Evolutionary conservation across 1,140 invertebrate genomes (phyloP).

Genomic region (Schlechtendalia chinensis): DNA sequence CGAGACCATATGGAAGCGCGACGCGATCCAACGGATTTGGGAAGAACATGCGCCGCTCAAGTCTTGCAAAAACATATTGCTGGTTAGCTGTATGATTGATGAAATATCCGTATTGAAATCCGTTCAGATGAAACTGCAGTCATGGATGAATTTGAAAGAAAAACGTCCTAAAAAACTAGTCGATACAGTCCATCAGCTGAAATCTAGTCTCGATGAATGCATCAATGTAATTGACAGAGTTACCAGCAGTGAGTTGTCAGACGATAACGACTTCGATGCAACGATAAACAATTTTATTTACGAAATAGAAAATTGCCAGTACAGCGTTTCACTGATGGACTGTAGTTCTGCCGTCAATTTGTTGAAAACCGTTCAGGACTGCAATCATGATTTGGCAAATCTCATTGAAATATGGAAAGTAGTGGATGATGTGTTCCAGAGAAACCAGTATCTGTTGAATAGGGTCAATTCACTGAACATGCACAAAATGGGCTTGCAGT

Average conservation of each 20-base stretch:
- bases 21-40: background rate
- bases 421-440: background rate
- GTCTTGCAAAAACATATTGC: background rate
- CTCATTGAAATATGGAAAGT: background rate
- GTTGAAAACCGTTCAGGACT: background rate
- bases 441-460: conserved; percentile 12
- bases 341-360: background rate
- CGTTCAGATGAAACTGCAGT: background rate
- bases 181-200: background rate
- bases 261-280: background rate
- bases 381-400: background rate
- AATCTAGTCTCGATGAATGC: background rate
- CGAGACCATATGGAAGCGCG: conserved; percentile 17
- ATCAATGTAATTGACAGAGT: background rate
- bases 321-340: background rate
- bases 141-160: background rate
- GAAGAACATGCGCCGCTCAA: conserved; percentile 2
- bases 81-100: background rate
- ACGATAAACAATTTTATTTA: background rate
- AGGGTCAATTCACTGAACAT: conserved; percentile 27
- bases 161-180: background rate
- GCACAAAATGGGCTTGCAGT: conserved; percentile 26
- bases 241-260: background rate
- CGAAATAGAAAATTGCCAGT: background rate
- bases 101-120: background rate